Percentiles rank a stretch among this genome's conserved stretches.
These are phyloP conservation scores for Neopelma chrysocephalum DNA, from an alignment of 2,797 vertebrate genomes.

Conservation along the genomic window DNA sequence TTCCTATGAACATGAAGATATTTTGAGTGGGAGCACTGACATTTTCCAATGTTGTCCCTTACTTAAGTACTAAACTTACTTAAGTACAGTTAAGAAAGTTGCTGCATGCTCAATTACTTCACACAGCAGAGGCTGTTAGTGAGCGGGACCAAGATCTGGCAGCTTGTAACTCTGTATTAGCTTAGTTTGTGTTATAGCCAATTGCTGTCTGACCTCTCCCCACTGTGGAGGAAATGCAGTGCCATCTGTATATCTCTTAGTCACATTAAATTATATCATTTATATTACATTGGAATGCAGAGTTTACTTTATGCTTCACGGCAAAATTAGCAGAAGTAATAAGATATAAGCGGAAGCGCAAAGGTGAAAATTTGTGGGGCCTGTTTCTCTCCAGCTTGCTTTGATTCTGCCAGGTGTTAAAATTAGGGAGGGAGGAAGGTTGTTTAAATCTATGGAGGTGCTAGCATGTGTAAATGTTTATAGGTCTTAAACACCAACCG, in stretches of 20 bases:
- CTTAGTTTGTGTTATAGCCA: constrained; percentile 62
- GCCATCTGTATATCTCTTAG: constrained; percentile 75
- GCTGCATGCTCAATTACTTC: constrained; percentile 43
- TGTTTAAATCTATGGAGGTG: constrained; percentile 21
- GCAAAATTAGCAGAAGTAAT: constrained; percentile 58
- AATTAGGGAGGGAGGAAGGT: background rate
- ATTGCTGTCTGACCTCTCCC: constrained; percentile 73
- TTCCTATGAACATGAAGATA: background rate
- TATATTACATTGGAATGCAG: constrained; percentile 44
- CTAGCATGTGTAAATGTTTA: constrained; percentile 42
- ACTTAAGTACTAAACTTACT: background rate
- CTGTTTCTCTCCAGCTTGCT: background rate
- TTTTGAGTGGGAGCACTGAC: background rate
- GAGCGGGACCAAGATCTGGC: constrained; percentile 47
- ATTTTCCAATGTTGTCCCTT: background rate
- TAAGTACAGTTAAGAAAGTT: background rate
- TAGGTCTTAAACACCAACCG: background rate
- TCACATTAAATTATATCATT: constrained; percentile 76
- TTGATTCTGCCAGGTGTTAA: constrained; percentile 51
- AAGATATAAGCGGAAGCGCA: background rate
- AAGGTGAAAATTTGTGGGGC: constrained; percentile 35
- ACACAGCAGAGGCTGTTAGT: constrained; percentile 20
- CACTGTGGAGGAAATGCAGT: constrained; percentile 56
- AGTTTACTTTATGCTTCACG: constrained; percentile 59
- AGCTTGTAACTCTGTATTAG: constrained; percentile 70